Conservation (phyloP, 1,140 invertebrate genomes). For the Megalopta genalis region DNA sequence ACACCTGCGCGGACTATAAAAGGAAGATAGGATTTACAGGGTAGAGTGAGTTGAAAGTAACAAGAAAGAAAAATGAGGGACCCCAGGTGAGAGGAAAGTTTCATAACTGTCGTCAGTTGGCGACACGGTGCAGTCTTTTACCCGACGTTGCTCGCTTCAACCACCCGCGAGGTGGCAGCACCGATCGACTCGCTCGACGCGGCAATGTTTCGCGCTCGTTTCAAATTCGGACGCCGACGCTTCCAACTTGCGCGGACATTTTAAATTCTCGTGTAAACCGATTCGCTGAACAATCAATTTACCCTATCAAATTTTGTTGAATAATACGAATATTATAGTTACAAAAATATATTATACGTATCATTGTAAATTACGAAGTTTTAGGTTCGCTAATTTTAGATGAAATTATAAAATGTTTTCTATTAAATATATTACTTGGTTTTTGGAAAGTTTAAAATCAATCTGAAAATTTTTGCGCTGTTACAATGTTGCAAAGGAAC, state of each 20-base stretch:
- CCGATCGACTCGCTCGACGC: neutral
- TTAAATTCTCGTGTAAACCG: neutral
- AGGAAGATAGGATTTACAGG: constrained; percentile 14
- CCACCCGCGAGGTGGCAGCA: constrained; percentile 54
- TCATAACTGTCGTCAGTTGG: too few relatives aligned
- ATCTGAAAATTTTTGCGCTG: too few relatives aligned
- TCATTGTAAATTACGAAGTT: too few relatives aligned
- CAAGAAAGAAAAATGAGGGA: constrained; percentile 15
- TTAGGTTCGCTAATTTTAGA: too few relatives aligned
- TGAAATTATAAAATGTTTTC: too few relatives aligned
- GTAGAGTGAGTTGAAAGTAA: constrained; percentile 23
- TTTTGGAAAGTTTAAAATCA: too few relatives aligned
- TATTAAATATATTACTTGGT: too few relatives aligned
- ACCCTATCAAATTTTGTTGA: too few relatives aligned
- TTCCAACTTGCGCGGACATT: neutral
- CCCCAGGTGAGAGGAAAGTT: neutral
- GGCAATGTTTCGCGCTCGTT: neutral
- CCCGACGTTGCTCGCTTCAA: neutral
- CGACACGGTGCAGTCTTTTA: constrained; percentile 36
- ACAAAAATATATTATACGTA: too few relatives aligned
- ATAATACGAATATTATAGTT: too few relatives aligned
- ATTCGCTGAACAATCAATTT: too few relatives aligned
- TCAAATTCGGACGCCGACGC: neutral
- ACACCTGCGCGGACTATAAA: constrained; percentile 44
- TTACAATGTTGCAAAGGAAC: too few relatives aligned